Conservation (phyloP, 2,113 vertebrate genomes). For the Saccopteryx leptura region DNA sequence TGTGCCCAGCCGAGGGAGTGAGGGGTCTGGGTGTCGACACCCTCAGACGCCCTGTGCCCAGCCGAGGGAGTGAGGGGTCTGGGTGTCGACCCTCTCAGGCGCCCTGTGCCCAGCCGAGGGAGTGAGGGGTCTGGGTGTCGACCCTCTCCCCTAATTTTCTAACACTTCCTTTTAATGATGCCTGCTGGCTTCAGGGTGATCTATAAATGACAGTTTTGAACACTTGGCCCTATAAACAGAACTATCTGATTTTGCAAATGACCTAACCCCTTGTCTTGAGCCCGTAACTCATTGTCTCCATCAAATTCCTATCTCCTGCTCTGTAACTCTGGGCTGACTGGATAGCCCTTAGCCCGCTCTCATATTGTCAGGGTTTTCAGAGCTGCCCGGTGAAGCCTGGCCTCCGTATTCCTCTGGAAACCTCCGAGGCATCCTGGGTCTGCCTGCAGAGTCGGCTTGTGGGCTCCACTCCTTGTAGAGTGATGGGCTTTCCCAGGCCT, state of each 20-base stretch:
- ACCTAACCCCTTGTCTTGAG: constrained; percentile 72
- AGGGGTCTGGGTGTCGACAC: constrained; percentile 10
- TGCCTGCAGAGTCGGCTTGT: neutral
- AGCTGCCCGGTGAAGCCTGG: neutral
- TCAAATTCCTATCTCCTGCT: constrained; percentile 61
- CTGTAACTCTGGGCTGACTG: constrained; percentile 28
- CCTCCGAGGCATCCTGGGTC: neutral
- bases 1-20: constrained; percentile 9
- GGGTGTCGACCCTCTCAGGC: neutral
- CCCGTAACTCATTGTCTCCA: constrained; percentile 84
- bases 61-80: neutral
- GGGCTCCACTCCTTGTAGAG: accelerated
- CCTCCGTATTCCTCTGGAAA: neutral
- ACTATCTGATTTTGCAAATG: constrained; percentile 84
- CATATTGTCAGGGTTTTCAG: constrained; percentile 19
- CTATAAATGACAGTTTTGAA: constrained; percentile 86
- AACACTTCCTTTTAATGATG: constrained; percentile 82
- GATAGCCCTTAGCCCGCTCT: neutral
- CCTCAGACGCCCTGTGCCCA: constrained; percentile 33
- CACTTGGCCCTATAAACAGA: constrained; percentile 60
- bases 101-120: constrained; percentile 18
- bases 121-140: constrained; percentile 16
- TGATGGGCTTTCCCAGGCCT: neutral
- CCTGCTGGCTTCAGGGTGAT: constrained; percentile 81
- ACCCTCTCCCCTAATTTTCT: constrained; percentile 66